Evolutionary conservation across 2,888 invertebrate genomes (phyloP).

Genomic region (Galeopsomyia nigrocyanea): DNA sequence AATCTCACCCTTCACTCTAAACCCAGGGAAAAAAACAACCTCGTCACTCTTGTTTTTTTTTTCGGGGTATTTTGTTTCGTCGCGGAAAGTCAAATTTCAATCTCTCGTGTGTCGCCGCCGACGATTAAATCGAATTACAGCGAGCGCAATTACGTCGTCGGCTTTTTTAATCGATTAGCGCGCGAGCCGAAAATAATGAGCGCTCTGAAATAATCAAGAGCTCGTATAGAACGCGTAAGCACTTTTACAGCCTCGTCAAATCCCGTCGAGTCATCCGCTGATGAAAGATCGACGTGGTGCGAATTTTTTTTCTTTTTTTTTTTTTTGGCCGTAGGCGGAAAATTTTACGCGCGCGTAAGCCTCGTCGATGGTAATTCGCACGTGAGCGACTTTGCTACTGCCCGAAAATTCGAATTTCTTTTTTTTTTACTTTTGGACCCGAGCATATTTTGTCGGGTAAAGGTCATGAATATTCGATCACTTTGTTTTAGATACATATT

Average conservation of each 20-base stretch:
- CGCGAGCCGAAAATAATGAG: slow-evolving; percentile 11
- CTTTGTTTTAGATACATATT: too few relatives aligned
- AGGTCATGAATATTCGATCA: too few relatives aligned
- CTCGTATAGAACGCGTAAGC: slow-evolving; percentile 15
- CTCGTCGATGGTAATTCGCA: slow-evolving; percentile 25
- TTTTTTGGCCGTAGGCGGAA: slow-evolving; percentile 32
- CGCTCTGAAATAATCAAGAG: slow-evolving; percentile 39
- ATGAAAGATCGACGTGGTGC: slow-evolving; percentile 44
- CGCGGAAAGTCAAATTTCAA: slow-evolving; percentile 7
- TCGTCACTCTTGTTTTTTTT: neutral
- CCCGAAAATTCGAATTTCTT: slow-evolving; percentile 33
- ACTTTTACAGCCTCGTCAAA: slow-evolving; percentile 46
- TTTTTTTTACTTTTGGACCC: slow-evolving; percentile 13
- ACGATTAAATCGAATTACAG: slow-evolving; percentile 4
- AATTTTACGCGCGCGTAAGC: slow-evolving; percentile 42
- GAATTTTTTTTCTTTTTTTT: slow-evolving; percentile 23
- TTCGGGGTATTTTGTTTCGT: slow-evolving; percentile 4
- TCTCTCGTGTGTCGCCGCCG: neutral
- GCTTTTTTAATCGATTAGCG: slow-evolving; percentile 5
- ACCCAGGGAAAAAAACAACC: neutral
- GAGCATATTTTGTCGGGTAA: neutral
- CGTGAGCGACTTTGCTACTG: slow-evolving; percentile 12
- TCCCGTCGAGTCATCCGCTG: slow-evolving; percentile 47
- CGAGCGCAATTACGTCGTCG: neutral
- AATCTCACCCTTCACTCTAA: neutral